These are phyloP conservation scores for Andrena bucephala DNA, from an alignment of 2,888 invertebrate genomes.

Conservation along the genomic window DNA sequence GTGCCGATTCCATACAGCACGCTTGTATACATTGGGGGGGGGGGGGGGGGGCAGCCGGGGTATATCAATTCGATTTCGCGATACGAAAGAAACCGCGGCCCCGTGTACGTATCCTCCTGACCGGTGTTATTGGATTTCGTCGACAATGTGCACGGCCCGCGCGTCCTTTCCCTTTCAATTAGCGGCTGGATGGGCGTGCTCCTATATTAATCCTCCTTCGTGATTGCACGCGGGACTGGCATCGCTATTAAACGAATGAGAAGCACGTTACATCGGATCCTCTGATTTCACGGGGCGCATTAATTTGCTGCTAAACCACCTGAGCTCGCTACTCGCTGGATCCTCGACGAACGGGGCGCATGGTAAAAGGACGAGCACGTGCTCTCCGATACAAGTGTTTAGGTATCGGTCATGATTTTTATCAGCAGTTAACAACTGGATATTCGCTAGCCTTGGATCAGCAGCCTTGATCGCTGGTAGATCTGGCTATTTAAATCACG, in stretches of 20 bases:
- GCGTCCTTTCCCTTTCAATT: slow-evolving; percentile 69
- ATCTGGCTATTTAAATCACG: background rate
- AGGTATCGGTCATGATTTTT: background rate
- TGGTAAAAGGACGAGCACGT: background rate
- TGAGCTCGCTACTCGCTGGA: slow-evolving; percentile 1
- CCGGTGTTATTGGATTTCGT: slow-evolving; percentile 65
- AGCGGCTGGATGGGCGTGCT: slow-evolving; percentile 47
- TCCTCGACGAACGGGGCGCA: background rate
- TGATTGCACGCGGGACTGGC: slow-evolving; percentile 41
- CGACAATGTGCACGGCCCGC: slow-evolving; percentile 29
- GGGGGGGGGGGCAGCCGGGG: slow-evolving; percentile 31
- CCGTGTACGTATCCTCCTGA: slow-evolving; percentile 32
- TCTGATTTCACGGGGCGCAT: slow-evolving; percentile 38
- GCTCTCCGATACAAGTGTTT: slow-evolving; percentile 14
- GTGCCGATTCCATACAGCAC: slow-evolving; percentile 72
- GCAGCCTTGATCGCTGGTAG: background rate
- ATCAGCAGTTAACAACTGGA: slow-evolving; percentile 8
- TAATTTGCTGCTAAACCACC: slow-evolving; percentile 34
- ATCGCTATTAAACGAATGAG: slow-evolving; percentile 33
- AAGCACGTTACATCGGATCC: slow-evolving; percentile 1
- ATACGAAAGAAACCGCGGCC: slow-evolving; percentile 66
- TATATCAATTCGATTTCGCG: slow-evolving; percentile 74
- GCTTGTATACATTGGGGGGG: slow-evolving; percentile 71
- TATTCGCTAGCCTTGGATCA: background rate
- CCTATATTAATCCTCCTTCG: slow-evolving; percentile 60